These are phyloP conservation scores for Platichthys flesus DNA, from an alignment of 2,113 vertebrate species.

Conservation along the genomic window DNA sequence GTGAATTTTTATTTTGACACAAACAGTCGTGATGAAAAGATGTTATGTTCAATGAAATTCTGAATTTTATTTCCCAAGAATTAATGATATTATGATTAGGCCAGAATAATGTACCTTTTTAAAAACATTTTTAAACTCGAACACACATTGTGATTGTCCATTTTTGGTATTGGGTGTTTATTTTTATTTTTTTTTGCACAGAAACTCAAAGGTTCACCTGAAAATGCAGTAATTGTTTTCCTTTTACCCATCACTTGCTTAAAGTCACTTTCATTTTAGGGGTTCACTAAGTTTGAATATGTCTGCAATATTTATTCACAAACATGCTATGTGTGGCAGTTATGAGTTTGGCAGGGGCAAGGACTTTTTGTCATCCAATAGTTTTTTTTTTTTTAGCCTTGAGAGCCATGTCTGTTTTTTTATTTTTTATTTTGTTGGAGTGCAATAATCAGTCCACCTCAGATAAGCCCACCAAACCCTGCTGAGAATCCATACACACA, in stretches of 20 bases:
- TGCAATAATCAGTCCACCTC: slow-evolving; percentile 85
- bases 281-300: slow-evolving; percentile 76
- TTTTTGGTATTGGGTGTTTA: slow-evolving; percentile 51
- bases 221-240: slow-evolving; percentile 78
- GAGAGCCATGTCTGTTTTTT: slow-evolving; percentile 76
- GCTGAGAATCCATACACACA: slow-evolving; percentile 61
- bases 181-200: slow-evolving; percentile 52
- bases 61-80: slow-evolving; percentile 66
- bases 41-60: slow-evolving; percentile 63
- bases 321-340: slow-evolving; percentile 74
- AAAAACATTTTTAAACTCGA: slow-evolving; percentile 49
- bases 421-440: slow-evolving; percentile 71
- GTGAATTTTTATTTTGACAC: slow-evolving; percentile 67
- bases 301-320: slow-evolving; percentile 83
- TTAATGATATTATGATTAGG: slow-evolving; percentile 65
- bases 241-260: slow-evolving; percentile 65
- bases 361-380: slow-evolving; percentile 70
- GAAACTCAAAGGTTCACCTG: slow-evolving; percentile 66
- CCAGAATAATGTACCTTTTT: slow-evolving; percentile 61
- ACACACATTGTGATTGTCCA: slow-evolving; percentile 56
- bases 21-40: slow-evolving; percentile 63
- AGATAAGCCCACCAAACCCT: slow-evolving; percentile 70
- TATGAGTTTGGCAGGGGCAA: slow-evolving; percentile 72
- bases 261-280: slow-evolving; percentile 77
- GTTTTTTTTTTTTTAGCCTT: slow-evolving; percentile 49